Evolutionary conservation across 1,140 invertebrate genomes (phyloP).

Genomic region (Drosophila mojavensis): DNA sequence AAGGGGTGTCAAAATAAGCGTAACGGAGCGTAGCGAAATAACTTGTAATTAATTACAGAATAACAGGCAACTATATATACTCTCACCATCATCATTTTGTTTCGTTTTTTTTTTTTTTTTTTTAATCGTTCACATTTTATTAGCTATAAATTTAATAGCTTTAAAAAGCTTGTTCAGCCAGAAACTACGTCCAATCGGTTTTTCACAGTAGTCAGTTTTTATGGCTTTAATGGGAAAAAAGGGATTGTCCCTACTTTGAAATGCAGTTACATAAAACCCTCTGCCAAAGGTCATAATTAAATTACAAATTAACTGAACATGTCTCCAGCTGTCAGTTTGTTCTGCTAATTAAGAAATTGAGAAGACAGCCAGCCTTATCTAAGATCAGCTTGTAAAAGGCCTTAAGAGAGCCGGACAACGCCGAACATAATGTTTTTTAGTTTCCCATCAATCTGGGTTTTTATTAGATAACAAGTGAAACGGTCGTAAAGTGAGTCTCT

Average conservation of each 20-base stretch:
- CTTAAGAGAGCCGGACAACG: too few relatives aligned
- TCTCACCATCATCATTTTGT: background rate
- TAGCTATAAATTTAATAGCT: background rate
- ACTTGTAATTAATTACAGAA: conserved; percentile 1
- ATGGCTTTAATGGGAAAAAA: background rate
- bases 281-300: background rate
- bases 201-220: background rate
- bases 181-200: background rate
- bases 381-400: too few relatives aligned
- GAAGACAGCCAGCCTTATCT: too few relatives aligned
- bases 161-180: background rate
- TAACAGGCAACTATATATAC: background rate
- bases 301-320: too few relatives aligned
- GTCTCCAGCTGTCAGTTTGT: too few relatives aligned
- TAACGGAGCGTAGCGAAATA: background rate
- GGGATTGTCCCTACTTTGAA: too few relatives aligned
- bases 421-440: too few relatives aligned
- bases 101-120: background rate
- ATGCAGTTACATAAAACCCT: background rate
- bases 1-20: background rate
- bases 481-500: too few relatives aligned
- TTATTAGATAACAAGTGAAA: too few relatives aligned
- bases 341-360: too few relatives aligned
- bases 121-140: background rate
- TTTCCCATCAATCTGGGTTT: too few relatives aligned